Conservation (phyloP, 30 jellyfish, hydroid and myxozoan genomes). For the Aurelia coerulea region DNA sequence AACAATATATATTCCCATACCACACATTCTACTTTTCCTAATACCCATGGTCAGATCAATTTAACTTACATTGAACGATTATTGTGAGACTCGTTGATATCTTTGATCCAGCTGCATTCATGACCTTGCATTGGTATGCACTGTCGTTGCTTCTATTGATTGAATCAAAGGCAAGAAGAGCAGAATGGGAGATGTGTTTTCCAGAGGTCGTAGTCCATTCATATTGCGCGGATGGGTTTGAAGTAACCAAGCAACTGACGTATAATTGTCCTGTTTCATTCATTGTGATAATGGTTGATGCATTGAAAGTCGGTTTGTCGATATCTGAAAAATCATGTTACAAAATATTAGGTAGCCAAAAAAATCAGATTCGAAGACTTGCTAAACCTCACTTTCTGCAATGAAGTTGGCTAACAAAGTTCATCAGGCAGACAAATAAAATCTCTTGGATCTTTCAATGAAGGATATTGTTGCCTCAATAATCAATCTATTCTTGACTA, state of each 20-base stretch:
- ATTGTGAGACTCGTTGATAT: constrained; percentile 18
- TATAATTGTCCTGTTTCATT: neutral
- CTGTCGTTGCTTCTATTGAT: constrained; percentile 16
- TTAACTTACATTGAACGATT: constrained; percentile 57
- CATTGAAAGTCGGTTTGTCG: constrained; percentile 41
- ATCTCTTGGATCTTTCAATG: no score
- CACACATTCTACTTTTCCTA: no score
- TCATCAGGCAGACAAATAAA: no score
- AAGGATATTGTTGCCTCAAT: no score
- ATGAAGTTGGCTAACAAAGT: no score
- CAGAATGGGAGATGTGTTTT: constrained; percentile 1
- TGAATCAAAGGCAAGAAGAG: constrained; percentile 14
- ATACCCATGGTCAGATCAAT: no score
- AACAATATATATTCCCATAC: no score
- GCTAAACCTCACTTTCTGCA: no score
- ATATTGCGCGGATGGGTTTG: constrained; percentile 19
- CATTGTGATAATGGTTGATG: neutral
- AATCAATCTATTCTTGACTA: no score
- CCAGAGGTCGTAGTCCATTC: constrained; percentile 31
- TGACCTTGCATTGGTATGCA: constrained; percentile 27
- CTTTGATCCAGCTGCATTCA: constrained; percentile 39
- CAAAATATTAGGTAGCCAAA: no score
- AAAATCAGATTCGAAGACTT: no score
- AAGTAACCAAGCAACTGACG: constrained; percentile 12
- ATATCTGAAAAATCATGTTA: constrained; percentile 14